These are phyloP conservation scores for Agriopis leucophaearia DNA, from an alignment of 2,888 invertebrate genomes.

Conservation along the genomic window DNA sequence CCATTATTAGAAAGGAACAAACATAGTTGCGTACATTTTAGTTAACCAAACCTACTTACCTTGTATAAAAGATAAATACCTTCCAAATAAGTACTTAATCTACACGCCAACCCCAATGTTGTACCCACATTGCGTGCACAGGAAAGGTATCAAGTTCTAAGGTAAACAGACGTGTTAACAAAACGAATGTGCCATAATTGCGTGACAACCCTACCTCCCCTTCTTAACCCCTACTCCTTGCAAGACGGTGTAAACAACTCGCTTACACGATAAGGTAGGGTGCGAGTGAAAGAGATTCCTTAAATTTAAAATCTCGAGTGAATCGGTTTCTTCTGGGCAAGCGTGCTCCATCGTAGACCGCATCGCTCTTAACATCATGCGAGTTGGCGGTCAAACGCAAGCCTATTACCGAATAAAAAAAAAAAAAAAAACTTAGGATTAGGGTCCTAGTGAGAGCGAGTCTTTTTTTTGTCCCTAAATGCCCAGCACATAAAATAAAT, in stretches of 20 bases:
- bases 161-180: slow-evolving; percentile 45
- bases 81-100: slow-evolving; percentile 19
- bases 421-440: too few species aligned
- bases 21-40: background rate
- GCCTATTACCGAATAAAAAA: too few species aligned
- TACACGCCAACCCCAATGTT: slow-evolving; percentile 27
- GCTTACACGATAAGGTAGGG: slow-evolving; percentile 52
- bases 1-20: background rate
- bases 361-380: too few species aligned
- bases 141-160: slow-evolving; percentile 35
- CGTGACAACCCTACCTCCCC: slow-evolving; percentile 68
- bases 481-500: too few species aligned
- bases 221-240: slow-evolving; percentile 70
- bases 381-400: too few species aligned
- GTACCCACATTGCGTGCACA: slow-evolving; percentile 54
- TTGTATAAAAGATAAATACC: slow-evolving; percentile 13
- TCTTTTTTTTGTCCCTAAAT: too few species aligned
- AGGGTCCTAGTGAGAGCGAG: slow-evolving; percentile 50
- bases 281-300: slow-evolving; percentile 45
- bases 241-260: slow-evolving; percentile 70
- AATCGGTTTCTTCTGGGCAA: too few species aligned
- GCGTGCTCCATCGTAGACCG: too few species aligned
- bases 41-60: background rate
- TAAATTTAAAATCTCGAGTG: background rate
- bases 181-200: slow-evolving; percentile 58